A percentile compares a stretch with the other conserved stretches of the same genome.
Evolutionary conservation across 2,888 invertebrate species (phyloP).

Genomic region (Tromatobia lineatoria): DNA sequence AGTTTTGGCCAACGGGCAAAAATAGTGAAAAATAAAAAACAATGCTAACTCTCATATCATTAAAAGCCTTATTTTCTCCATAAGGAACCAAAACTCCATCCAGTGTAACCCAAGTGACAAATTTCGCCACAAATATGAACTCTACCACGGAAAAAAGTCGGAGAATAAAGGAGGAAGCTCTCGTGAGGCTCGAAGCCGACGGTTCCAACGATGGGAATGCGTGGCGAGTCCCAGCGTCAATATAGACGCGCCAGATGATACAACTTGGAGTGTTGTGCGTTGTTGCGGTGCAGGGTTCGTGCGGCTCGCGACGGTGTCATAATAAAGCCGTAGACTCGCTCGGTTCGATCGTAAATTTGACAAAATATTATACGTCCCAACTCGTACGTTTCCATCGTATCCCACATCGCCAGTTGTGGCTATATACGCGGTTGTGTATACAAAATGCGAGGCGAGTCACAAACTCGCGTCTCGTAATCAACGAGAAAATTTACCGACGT

Average conservation of each 20-base stretch:
- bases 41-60: too few relatives aligned
- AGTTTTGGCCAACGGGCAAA: too few relatives aligned
- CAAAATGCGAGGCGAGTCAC: slow-evolving; percentile 60
- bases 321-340: slow-evolving; percentile 81
- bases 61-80: too few relatives aligned
- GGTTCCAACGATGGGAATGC: not conserved
- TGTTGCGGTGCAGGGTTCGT: slow-evolving; percentile 53
- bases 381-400: slow-evolving; percentile 69
- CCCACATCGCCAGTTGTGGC: slow-evolving; percentile 50
- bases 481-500: slow-evolving; percentile 79
- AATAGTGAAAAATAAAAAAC: too few relatives aligned
- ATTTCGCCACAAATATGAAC: slow-evolving; percentile 2
- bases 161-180: not conserved
- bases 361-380: slow-evolving; percentile 78
- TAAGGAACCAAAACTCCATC: too few relatives aligned
- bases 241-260: slow-evolving; percentile 30
- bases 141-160: not conserved
- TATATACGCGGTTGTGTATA: not conserved
- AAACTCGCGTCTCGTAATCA: slow-evolving; percentile 78
- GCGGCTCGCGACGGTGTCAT: slow-evolving; percentile 70
- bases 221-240: not conserved
- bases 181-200: not conserved
- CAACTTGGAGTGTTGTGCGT: slow-evolving; percentile 39
- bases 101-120: not conserved
- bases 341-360: slow-evolving; percentile 79